Evolutionary conservation across 2,797 vertebrate species (phyloP), one percentile per base, ranked within the genome.

Genomic region (Pampus argenteus): DNA sequence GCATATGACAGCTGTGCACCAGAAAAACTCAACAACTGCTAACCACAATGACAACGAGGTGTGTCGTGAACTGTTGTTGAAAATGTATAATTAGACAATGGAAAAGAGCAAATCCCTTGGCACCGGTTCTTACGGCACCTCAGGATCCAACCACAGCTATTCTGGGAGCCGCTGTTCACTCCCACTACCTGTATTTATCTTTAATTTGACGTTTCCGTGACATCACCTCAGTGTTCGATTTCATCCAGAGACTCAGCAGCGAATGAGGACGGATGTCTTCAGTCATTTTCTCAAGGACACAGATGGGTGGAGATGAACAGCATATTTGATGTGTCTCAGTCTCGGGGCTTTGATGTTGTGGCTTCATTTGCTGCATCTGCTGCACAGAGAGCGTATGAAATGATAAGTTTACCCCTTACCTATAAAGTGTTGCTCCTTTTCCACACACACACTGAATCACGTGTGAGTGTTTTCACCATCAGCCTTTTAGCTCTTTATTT

Each of bases 401-500:
- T 14, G 22, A 63, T 22, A 26, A 22, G 8, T 48, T 13, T 51
- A 23, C 11, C 15, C 20, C 11, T n/a, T 42, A 5, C 28, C 11
- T 26, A 8, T 40, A 26, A 20, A 40, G 25, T 44, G 17, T 48
- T 65, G 7, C 14, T 29, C 8, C 13, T 56, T 28, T 2, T 22
- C 14, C 26, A 26, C 31, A 42, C 47, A n/a, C n/a, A 13, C 9
- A 13, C 48, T 13, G 28, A 64, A 15, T 9, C 11, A 0, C 31
- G 44, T 26, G 45, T 5, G 14, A 26, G 25, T 40, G n/a, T 36
- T 62, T 60, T 48, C 3, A 38, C 1, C 7, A 23, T 17, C 15
- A 47, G 25, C 17, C 34, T 50, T 76, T 66, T 13, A 51, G 17
- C 38, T 20, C 11, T 52, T 51, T 63, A 26, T 60, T 56, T 47